A percentile compares a stretch with the other conserved stretches of the same genome.
Evolutionary conservation across 2,113 vertebrate species (phyloP).

Genomic region (Oceanites oceanicus): DNA sequence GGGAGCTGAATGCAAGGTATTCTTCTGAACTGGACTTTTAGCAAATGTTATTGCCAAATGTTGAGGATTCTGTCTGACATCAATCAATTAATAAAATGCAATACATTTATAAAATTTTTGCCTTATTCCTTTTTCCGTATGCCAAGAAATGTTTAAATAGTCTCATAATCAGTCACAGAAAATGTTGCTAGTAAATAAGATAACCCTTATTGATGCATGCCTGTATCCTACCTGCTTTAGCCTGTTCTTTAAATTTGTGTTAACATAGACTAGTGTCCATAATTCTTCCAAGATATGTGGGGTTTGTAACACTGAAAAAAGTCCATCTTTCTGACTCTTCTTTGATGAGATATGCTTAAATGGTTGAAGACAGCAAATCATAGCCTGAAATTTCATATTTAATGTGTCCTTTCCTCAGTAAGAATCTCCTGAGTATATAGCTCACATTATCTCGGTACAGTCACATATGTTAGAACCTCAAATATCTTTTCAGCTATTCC

Average conservation of each 20-base stretch:
- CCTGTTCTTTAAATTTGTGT: conserved; percentile 23
- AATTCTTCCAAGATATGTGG: neutral
- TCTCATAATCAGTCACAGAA: neutral
- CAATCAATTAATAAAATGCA: neutral
- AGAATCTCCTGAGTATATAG: neutral
- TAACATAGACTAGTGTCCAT: neutral
- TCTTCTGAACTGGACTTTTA: neutral
- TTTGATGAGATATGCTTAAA: neutral
- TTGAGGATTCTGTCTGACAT: conserved; percentile 1
- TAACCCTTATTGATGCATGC: neutral
- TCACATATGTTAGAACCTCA: neutral
- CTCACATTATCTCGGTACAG: neutral
- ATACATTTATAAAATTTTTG: neutral
- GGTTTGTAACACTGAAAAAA: neutral
- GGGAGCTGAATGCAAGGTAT: neutral
- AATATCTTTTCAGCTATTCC: neutral
- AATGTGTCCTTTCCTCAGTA: neutral
- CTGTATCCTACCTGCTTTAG: neutral
- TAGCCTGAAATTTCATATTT: neutral
- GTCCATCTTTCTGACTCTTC: neutral
- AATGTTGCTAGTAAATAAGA: conserved; percentile 20
- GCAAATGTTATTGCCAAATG: neutral
- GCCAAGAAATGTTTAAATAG: neutral
- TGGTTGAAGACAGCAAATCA: neutral
- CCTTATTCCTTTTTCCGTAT: neutral